Evolutionary conservation across 1,140 invertebrate genomes (phyloP), one percentile per base, ranked within the genome.

Genomic region (Conus betulinus): DNA sequence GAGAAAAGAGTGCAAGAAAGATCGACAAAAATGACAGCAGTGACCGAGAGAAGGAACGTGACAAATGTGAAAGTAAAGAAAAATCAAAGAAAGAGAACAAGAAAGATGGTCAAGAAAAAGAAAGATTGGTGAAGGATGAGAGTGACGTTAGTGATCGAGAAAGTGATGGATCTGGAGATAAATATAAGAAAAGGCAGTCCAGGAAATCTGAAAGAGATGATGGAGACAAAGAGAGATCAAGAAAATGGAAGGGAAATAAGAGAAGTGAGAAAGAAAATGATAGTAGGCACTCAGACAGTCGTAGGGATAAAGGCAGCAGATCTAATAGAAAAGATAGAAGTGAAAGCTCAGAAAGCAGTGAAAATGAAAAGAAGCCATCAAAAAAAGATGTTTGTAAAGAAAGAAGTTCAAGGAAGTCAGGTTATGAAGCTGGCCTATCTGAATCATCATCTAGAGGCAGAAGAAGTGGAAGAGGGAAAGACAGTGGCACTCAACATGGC

Each of bases 1-100:
- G 53, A 81, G 79, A 81, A 53, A 81, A 8, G 7, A 52, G 52
- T 15, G 53, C 79, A 15, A 81, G 79, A 23, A 52, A 53, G 51
- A 81, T 7, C 17, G 79, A 81, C 39, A 81, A 51, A 81, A 81
- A 23, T 81, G 51, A 81, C 79, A 81, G 79, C 20, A 53, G 79
- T 6, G 51, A 81, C 51, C 53, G 15, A 23, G 52, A 53, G 25
- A 78, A 60, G 15, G 57, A 60, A 8, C 8, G 57, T 60, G 8
- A 60, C 57, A 60, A 60, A 5, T 4, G 15, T 60, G 57, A 15
- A 60, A 60, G 8, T 15, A 60, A 60, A 60, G 57, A 27, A 11
- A 39, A 13, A 39, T 78, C 76, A 23, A 78, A 27, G 27, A 78
- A 27, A 39, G 11, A 78, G 27, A 27, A 78, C 76, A 78, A 25